Evolutionary conservation across 2,888 invertebrate genomes (phyloP).

Genomic region (Conus canariensis): DNA sequence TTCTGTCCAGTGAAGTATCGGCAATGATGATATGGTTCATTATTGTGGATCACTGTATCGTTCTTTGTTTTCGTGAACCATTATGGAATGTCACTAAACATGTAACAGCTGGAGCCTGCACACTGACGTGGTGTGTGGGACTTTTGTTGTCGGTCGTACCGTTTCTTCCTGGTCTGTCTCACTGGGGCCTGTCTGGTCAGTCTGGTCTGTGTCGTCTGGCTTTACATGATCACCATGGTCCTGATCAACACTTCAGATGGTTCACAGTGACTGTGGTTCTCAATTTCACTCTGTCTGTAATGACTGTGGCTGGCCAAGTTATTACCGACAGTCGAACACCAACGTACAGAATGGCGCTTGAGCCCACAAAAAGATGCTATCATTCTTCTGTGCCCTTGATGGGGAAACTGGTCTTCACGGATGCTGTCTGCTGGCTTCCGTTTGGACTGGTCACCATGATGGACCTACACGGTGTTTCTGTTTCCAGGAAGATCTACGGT

Average conservation of each 20-base stretch:
- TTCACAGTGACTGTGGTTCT: neutral
- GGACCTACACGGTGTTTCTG: neutral
- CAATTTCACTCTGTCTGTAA: neutral
- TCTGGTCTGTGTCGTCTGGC: constrained; percentile 16
- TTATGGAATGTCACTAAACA: neutral
- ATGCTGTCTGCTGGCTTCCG: neutral
- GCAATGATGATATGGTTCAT: neutral
- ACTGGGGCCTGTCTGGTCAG: neutral
- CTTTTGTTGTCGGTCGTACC: neutral
- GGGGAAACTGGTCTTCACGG: neutral
- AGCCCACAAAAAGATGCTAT: neutral
- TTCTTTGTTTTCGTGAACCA: neutral
- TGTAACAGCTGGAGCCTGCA: neutral
- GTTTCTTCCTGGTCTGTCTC: neutral
- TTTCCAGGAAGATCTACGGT: neutral
- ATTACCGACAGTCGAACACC: neutral
- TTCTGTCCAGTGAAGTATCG: neutral
- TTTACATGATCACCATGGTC: neutral
- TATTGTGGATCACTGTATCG: neutral
- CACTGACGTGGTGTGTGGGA: neutral
- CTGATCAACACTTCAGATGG: neutral
- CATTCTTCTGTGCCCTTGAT: neutral
- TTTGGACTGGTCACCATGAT: neutral
- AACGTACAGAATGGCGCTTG: neutral
- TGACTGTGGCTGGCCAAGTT: neutral